Evolutionary conservation across 2,797 vertebrate species (phyloP), one percentile per base, ranked within the genome.

Genomic region (Peromyscus nudipes): DNA sequence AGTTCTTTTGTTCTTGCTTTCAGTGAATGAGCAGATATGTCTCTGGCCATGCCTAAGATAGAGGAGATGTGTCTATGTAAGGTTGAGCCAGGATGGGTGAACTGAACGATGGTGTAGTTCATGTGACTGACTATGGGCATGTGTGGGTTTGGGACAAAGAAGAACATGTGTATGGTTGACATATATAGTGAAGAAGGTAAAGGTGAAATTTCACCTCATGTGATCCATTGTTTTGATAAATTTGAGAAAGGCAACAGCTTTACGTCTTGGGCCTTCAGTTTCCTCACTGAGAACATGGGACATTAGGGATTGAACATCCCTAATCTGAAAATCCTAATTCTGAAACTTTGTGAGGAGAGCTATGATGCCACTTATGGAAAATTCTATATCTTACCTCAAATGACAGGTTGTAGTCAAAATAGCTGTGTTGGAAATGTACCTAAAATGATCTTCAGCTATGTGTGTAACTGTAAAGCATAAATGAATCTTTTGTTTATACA

Each of bases 1-100:
- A 96, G 97, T 96, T 77, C 75, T 49, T 60, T 2, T 25, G 49
- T 67, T 43, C 40, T 2, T 67, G 5, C 13, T 9, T 49, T 92
- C 62, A 73, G 87, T 77, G 80, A 62, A 60, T 12, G 34, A 29
- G 19, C 0, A 1, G 3, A 19, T 57, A 3, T 40, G 43, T 10
- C 4, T 9, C 1, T 29, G 65, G 46, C 17, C 27, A 6, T 37
- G 43, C 55, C 1, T 16, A 13, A 40, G 21, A 17, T 52, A 52
- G 55, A n/a, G 17, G 10, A 11, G 34, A 21, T 19, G 0, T 2
- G 3, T 19, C 49, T 60, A 43, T 6, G 1, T 16, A 34, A 25
- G 40, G 13, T 31, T 49, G 17, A 21, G 17, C 25, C 25, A 64
- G 80, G 31, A 3, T 37, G 10, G 5, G 1, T 46, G 37, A 83